A percentile compares a stretch with the other conserved stretches of the same genome.
phyloP scores from a whole-genome alignment of 2,888 invertebrate species.

The Yponomeuta cagnagella region DNA sequence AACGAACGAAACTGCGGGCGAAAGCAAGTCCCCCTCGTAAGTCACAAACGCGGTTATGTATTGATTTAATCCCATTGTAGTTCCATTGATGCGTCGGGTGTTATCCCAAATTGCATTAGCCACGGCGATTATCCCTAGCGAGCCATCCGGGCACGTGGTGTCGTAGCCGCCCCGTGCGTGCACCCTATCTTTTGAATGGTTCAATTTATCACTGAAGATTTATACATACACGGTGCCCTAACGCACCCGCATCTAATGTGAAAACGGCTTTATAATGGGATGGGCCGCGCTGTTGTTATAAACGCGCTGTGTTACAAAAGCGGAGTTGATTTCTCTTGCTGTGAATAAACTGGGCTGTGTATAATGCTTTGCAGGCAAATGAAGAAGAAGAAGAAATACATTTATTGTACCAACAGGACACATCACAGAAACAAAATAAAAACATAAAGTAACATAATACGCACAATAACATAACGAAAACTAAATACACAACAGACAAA shows the following conservation, averaged over 20 bases:
- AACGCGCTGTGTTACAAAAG: background rate
- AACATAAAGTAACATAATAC: too few relatives aligned
- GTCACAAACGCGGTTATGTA: background rate
- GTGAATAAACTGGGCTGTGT: background rate
- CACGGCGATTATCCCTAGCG: constrained; percentile 6
- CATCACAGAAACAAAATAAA: too few relatives aligned
- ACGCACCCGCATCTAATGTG: constrained; percentile 50
- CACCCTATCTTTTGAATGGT: constrained; percentile 58
- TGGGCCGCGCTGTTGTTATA: background rate
- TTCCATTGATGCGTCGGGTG: background rate
- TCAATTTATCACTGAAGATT: constrained; percentile 61
- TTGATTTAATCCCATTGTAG: constrained; percentile 3
- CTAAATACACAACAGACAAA: too few relatives aligned
- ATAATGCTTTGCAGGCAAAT: background rate
- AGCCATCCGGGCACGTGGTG: background rate
- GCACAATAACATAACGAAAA: too few relatives aligned
- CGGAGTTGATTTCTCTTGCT: background rate
- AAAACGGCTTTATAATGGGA: constrained; percentile 23
- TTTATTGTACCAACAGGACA: too few relatives aligned
- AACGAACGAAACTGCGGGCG: background rate
- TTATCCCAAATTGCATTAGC: constrained; percentile 14
- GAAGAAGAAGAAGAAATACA: too few relatives aligned
- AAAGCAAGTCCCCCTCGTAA: background rate
- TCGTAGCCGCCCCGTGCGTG: constrained; percentile 28
- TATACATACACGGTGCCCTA: constrained; percentile 49